Evolutionary conservation across 2,113 vertebrate species (phyloP), one percentile per base, ranked within the genome.

Genomic region (Scartelaos histophorus): DNA sequence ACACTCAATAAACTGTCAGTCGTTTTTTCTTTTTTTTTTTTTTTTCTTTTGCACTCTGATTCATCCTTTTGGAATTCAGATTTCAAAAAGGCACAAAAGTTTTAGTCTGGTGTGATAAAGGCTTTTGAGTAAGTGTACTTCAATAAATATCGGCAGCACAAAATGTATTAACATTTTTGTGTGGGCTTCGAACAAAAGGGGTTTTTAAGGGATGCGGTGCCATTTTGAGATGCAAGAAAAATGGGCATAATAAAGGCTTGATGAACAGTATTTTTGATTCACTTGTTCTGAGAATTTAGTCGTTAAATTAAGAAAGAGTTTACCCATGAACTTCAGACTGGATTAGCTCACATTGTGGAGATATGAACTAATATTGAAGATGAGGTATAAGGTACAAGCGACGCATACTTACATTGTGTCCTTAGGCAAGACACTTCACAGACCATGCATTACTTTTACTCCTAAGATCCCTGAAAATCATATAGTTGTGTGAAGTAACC

Each of bases 1-100:
- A 71, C 78, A 85, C 73, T 83, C 79, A 79, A 82, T 85, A 79
- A 47, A 70, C 43, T 78, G 71, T 70, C 67, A 79, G 70, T 67
- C 67, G 65, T 67, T 60, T 67, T 57, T 45, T 74, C 75, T 54
- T 58, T 66, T 57, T 45, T 74, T 78, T n/a, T n/a, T n/a, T 57
- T 45, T 74, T 76, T 54, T 58, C 65, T 57, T 45, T 74, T 78
- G 49, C 58, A 34, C 57, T 68, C n/a, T 54, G 46, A 17, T 78
- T 21, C 12, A 60, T 78, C 67, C 0, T 64, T 82, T 46, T 65
- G 11, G 35, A 75, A 70, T 76, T 22, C 22, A 62, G 45, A 34
- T 29, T 35, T 19, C 34, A 64, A 13, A 17, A 34, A 13, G 0
- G 57, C 5, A 15, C 15, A 61, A 61, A 61, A 61, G 58, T 61